Base-by-base conservation (phyloP, 2,888 invertebrate species). In the Ctena decussata region DNA sequence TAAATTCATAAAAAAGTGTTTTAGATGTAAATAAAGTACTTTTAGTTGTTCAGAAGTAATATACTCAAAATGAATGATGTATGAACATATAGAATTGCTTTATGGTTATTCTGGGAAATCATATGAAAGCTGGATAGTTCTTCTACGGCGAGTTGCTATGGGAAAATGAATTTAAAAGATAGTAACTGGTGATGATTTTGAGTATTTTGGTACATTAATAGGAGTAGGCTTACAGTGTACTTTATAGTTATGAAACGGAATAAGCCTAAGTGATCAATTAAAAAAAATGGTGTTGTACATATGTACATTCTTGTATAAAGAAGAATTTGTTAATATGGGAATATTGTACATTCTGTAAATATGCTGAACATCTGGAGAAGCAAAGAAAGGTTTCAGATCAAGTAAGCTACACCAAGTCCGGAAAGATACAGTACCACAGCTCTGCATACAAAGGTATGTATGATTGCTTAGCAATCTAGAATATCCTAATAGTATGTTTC, bases 381-480 rank as follows among this genome's bases (percentile, higher is more conserved):
- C n/a, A 8, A 18, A 49, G 11, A 49, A 21, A 5, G 12, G 21
- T 49, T 49, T 3, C 21, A 21, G 49, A 6, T 24, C 57, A 8
- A 57, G 57, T 27, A n/a, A 27, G n/a, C 5, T 57, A 57, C 27
- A 2, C 2, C n/a, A n/a, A n/a, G n/a, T 24, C 3, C 57, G 57
- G 27, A 57, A 57, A 57, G 57, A 27, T 27, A 57, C 57, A 57
- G 57, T 27, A 57, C 57, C 57, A 57, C 57, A 57, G 57, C 57
- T 27, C 6, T 24, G 57, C 57, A 57, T 57, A 57, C 57, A 57
- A n/a, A 71, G 41, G 77, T 49, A 49, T 27, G 73, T 69, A 77
- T 37, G 57, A 57, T 57, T 77, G 73, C 79, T 73, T 72, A 37
- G 53, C 37, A 72, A 79, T 72, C 72, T 77, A 79, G n/a, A n/a